Conservation (phyloP, 1,140 invertebrate genomes). For the Pogonognathellus flavescens region DNA sequence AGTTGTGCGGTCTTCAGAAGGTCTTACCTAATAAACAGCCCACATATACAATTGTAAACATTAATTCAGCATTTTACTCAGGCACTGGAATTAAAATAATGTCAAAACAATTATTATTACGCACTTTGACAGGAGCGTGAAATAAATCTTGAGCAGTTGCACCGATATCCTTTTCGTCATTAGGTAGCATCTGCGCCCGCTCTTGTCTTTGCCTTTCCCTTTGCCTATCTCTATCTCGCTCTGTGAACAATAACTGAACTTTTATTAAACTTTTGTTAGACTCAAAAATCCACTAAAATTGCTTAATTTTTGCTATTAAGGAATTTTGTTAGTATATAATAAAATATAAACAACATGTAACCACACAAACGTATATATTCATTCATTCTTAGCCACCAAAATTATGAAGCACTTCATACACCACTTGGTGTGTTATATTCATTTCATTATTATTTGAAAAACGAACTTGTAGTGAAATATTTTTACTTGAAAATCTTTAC, state of each 20-base stretch:
- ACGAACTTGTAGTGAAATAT: too few species aligned
- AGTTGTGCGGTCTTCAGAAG: constrained; percentile 78
- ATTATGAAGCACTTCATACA: too few species aligned
- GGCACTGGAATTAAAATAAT: neutral
- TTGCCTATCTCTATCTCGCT: constrained; percentile 77
- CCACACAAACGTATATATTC: too few species aligned
- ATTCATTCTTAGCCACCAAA: too few species aligned
- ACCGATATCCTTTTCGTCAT: constrained; percentile 72
- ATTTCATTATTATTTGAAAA: too few species aligned
- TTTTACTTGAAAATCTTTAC: too few species aligned
- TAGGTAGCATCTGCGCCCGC: constrained; percentile 79
- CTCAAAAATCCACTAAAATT: neutral
- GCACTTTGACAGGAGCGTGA: constrained; percentile 75
- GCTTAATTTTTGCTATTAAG: neutral
- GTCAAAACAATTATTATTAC: constrained; percentile 57
- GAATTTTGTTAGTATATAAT: neutral
- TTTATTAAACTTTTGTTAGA: constrained; percentile 28
- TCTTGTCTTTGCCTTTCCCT: constrained; percentile 81
- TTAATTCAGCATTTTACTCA: too few species aligned
- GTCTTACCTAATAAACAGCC: constrained; percentile 75
- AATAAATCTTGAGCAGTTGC: constrained; percentile 71
- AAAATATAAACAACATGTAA: too few species aligned
- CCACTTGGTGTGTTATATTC: too few species aligned
- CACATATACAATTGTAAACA: neutral
- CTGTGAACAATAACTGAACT: constrained; percentile 60